Conservation (phyloP, 2,797 vertebrate species). For the Orientallactaga sibirica region DNA sequence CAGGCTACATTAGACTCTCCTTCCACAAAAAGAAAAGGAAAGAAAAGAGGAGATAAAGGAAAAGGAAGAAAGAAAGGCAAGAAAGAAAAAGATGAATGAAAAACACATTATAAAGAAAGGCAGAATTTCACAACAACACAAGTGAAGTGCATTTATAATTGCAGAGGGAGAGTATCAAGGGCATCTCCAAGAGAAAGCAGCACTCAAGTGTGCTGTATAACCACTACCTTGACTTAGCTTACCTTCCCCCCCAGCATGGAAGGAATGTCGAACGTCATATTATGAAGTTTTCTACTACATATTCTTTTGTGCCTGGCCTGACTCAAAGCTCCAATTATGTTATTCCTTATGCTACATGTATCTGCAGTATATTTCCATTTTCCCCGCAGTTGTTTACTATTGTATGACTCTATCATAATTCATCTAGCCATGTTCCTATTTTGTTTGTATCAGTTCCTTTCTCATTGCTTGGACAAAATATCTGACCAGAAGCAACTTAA, state of each 20-base stretch:
- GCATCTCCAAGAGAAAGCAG: neutral
- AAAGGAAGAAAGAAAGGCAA: too few relatives aligned
- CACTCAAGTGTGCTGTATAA: neutral
- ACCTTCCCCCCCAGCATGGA: neutral
- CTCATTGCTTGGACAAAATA: too few relatives aligned
- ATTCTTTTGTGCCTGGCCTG: neutral
- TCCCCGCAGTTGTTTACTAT: neutral
- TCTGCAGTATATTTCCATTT: too few relatives aligned
- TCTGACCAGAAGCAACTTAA: too few relatives aligned
- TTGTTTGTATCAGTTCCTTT: too few relatives aligned
- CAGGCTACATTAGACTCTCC: too few relatives aligned
- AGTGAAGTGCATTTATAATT: neutral
- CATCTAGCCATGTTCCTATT: neutral
- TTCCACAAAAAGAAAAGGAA: too few relatives aligned
- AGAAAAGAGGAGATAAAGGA: too few relatives aligned
- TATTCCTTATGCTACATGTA: neutral
- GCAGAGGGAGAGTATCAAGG: neutral
- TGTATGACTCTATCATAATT: neutral
- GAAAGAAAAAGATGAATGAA: neutral
- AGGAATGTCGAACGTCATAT: neutral
- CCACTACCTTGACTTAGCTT: neutral
- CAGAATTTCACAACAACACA: neutral
- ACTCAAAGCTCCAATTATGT: neutral
- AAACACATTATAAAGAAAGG: slow-evolving; percentile 29
- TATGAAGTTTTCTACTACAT: neutral